phyloP scores from a whole-genome alignment of 2,113 vertebrate species.

The Rattus rattus region DNA sequence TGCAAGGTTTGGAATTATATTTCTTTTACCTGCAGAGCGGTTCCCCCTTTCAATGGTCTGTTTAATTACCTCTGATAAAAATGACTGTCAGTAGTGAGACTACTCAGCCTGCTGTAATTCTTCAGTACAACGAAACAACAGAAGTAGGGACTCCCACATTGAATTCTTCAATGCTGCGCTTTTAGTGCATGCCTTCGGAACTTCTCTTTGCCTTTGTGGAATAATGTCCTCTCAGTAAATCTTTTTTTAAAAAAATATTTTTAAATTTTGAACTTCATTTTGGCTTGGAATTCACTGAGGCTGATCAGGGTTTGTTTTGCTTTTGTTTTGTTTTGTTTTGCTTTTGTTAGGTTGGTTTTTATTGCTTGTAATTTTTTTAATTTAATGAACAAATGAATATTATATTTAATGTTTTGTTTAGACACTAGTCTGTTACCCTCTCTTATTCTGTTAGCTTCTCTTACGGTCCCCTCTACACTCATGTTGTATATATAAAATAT shows the following conservation, averaged over 20 bases:
- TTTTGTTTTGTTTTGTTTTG: neutral
- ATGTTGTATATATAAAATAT: neutral
- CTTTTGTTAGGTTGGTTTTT: constrained; percentile 14
- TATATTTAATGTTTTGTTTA: neutral
- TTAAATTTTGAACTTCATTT: neutral
- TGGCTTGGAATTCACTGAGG: neutral
- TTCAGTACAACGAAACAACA: neutral
- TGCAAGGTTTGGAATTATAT: constrained; percentile 33
- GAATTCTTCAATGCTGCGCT: neutral
- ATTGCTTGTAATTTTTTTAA: neutral
- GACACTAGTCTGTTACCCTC: neutral
- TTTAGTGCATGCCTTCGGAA: neutral
- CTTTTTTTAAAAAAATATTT: neutral
- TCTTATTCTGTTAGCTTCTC: neutral
- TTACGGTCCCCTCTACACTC: neutral
- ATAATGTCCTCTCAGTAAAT: neutral
- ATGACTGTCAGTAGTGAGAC: neutral
- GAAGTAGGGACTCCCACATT: neutral
- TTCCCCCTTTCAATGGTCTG: neutral
- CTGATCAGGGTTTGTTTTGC: neutral
- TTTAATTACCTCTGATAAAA: constrained; percentile 33
- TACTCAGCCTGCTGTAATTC: neutral
- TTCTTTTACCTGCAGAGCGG: neutral
- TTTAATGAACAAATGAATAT: neutral
- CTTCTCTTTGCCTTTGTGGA: neutral